phyloP scores from a whole-genome alignment of 2,797 vertebrate species.

The Rhinogobio ventralis region DNA sequence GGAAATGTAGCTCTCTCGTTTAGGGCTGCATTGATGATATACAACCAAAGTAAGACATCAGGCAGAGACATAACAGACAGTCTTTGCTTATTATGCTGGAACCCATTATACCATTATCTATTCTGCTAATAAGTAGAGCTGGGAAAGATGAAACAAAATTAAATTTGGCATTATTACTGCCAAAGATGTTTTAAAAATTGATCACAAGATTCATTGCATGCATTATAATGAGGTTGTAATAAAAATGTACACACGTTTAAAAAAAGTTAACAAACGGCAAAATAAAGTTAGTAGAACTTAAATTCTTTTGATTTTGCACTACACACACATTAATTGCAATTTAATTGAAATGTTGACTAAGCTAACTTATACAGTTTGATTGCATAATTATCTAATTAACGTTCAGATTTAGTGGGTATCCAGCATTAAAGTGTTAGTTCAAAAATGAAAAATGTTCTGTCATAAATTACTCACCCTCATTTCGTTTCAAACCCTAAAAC shows the following conservation, averaged over 20 bases:
- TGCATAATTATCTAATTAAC: too few relatives aligned
- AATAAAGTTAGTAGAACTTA: too few relatives aligned
- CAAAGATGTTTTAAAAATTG: neutral
- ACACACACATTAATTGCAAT: neutral
- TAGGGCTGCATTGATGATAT: neutral
- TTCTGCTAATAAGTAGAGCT: conserved; percentile 3
- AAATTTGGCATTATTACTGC: conserved; percentile 4
- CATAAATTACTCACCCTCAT: neutral
- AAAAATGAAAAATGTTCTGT: neutral
- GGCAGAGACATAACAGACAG: conserved; percentile 18
- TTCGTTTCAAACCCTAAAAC: neutral
- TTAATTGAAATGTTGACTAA: neutral
- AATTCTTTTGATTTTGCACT: too few relatives aligned
- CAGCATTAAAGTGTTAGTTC: too few relatives aligned
- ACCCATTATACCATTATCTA: conserved; percentile 42
- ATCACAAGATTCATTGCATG: neutral
- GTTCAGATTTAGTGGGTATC: too few relatives aligned
- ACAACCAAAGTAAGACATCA: conserved; percentile 23
- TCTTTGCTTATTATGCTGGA: conserved; percentile 16
- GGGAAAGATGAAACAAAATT: neutral
- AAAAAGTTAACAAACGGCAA: too few relatives aligned
- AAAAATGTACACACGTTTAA: neutral
- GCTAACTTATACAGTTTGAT: neutral
- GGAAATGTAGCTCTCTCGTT: conserved; percentile 3
- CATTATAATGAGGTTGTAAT: neutral